phyloP scores from a whole-genome alignment of 2,888 invertebrate species.

The Anthophora plumipes region DNA sequence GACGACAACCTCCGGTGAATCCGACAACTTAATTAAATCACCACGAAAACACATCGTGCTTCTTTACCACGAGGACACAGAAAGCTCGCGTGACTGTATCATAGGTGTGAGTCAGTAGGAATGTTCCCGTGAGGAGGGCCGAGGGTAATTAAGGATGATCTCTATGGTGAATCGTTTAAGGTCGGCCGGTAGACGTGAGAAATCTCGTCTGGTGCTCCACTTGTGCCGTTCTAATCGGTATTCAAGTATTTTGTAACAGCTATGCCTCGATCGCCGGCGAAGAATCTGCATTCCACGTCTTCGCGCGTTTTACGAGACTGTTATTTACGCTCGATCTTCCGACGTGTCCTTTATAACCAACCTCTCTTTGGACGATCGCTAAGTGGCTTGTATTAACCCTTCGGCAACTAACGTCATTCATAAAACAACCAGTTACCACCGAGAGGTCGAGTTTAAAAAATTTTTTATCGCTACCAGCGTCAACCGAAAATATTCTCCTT shows the following conservation, averaged over 20 bases:
- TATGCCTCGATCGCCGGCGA: background rate
- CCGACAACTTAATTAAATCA: constrained; percentile 69
- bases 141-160: constrained; percentile 48
- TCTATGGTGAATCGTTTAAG: constrained; percentile 35
- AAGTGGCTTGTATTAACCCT: too few relatives aligned
- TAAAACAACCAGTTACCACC: too few relatives aligned
- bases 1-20: constrained; percentile 62
- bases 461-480: too few relatives aligned
- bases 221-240: constrained; percentile 17
- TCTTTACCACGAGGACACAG: constrained; percentile 23
- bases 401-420: background rate
- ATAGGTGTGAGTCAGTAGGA: constrained; percentile 40
- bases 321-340: constrained; percentile 2
- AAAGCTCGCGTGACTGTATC: constrained; percentile 16
- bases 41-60: constrained; percentile 29
- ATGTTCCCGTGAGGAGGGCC: background rate
- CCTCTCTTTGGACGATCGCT: too few relatives aligned
- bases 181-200: constrained; percentile 39
- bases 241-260: constrained; percentile 23
- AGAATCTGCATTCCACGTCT: constrained; percentile 11
- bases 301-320: constrained; percentile 13
- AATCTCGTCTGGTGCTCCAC: constrained; percentile 22
- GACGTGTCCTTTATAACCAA: too few relatives aligned
- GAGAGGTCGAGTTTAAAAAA: too few relatives aligned
- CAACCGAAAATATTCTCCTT: too few relatives aligned